Conservation (phyloP, 1,140 invertebrate genomes). For the Hyphantria cunea region DNA sequence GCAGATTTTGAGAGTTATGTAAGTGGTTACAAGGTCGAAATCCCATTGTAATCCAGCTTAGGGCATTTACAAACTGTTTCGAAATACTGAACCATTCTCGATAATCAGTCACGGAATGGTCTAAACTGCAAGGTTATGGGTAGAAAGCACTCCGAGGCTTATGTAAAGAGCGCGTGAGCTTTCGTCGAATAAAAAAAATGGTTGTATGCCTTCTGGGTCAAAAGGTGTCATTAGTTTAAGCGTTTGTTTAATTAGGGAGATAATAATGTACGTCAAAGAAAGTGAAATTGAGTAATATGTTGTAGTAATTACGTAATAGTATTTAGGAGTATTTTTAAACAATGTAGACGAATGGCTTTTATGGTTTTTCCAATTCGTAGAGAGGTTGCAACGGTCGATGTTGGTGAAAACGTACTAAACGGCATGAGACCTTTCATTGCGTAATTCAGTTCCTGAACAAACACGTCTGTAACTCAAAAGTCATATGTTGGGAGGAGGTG, state of each 20-base stretch:
- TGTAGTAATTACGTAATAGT: neutral
- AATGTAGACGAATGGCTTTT: too few species aligned
- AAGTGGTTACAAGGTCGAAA: conserved; percentile 30
- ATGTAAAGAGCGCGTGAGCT: conserved; percentile 25
- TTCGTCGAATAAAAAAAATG: conserved; percentile 7
- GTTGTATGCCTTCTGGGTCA: neutral
- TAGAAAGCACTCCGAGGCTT: conserved; percentile 21
- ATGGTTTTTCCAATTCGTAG: too few species aligned
- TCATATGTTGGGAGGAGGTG: too few species aligned
- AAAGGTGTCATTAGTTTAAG: neutral
- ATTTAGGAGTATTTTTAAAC: neutral
- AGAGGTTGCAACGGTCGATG: too few species aligned
- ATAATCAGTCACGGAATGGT: conserved; percentile 27
- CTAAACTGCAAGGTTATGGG: conserved; percentile 14
- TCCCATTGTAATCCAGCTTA: conserved; percentile 28
- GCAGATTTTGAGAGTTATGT: too few species aligned
- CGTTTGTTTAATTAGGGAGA: neutral
- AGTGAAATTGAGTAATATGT: neutral
- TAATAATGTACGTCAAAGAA: neutral
- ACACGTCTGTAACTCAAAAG: too few species aligned
- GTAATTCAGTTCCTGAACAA: too few species aligned
- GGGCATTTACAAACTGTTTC: conserved; percentile 28
- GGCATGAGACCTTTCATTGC: too few species aligned
- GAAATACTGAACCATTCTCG: conserved; percentile 9
- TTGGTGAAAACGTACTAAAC: too few species aligned